Base-by-base conservation (phyloP, 2,113 vertebrate species). In the Ardeotis arabs region DNA sequence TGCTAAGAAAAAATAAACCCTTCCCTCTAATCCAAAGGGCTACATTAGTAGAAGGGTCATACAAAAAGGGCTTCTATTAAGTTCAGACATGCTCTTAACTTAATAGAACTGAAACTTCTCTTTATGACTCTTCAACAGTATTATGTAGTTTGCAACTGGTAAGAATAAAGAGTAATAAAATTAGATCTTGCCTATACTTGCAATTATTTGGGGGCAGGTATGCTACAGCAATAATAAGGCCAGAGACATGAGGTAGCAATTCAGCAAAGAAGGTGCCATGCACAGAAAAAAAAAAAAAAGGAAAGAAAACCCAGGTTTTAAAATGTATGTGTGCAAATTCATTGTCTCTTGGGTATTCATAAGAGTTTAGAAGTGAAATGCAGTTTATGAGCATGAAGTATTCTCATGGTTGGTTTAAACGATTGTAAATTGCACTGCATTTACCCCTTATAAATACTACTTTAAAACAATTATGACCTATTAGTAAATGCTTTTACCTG, bases 401-500 rank as follows among this genome's bases (percentile, higher is more conserved):
- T 72, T 89, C 89, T 95, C 69, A 70, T 69, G 52, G 68, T 22
- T 93, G 60, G n/a, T 44, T 96, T 93, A 92, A 96, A 89, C 47
- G 83, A 35, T 19, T 73, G 31, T 84, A 90, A 95, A 95, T 91
- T 75, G 41, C 80, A 80, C 20, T 81, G 39, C 76, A 88, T 91
- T 93, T 91, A 67, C 23, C 39, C 47, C 35, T 66, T 62, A 79
- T 67, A 94, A 76, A 86, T 83, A 79, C 44, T 91, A 90, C 81
- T 95, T 94, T 18, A 90, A 95, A 95, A 70, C 89, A 95, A 95
- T 95, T 95, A 94, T 83, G 85, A 93, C 55, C 83, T 68, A 18
- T 44, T 93, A 78, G 63, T 64, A 96, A 91, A 94, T 63, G 80
- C 75, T 89, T 96, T 95, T 91, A 83, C 52, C 91, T 73, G n/a